Base-by-base conservation (phyloP, 1,140 invertebrate species). In the Drosophila santomea region DNA sequence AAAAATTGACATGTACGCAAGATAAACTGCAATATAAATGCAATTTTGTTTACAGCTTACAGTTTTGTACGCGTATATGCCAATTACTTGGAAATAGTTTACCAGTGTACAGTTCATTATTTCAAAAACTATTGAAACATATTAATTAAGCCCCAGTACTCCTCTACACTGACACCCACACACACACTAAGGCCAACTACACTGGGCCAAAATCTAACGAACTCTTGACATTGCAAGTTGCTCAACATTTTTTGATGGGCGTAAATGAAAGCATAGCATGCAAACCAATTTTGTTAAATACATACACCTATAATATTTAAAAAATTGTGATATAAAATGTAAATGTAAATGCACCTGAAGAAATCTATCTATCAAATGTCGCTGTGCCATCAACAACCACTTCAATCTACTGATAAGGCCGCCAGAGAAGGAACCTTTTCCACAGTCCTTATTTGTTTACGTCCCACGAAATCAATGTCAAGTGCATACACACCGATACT, bases 251-350 rank as follows among this genome's bases (percentile, higher is more conserved):
- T 74, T 75, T 63, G 62, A 44, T 78, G 81, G 81, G 81, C 81
- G 82, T 85, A 85, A 85, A 88, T 89, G 56, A 73, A 59, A 50
- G 47, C 52, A 68, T 54, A 57, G 59, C 51, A 69, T 66, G 71
- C 44, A 47, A 45, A 52, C 44, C 44, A 81, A 75, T 75, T 83
- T 81, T 89, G 84, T 88, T 88, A 83, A 82, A 69, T 78, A 83
- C 56, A 88, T 76, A 59, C 62, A 68, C 69, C 76, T 73, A 82
- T 72, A 82, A 88, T 83, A 78, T 80, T 64, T 51, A 78, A 75
- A 64, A 88, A 89, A 84, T 88, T 88, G 84, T 88, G 84, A 89
- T 89, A 88, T 89, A 88, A 88, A 83, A 88, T 80, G 67, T 88
- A 89, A 89, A 88, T 82, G 84, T 86, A 89, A 89, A 58, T 83